Evolutionary conservation across 2,888 invertebrate genomes (phyloP), one percentile per base, ranked within the genome.

Genomic region (Cephus rjabovi): DNA sequence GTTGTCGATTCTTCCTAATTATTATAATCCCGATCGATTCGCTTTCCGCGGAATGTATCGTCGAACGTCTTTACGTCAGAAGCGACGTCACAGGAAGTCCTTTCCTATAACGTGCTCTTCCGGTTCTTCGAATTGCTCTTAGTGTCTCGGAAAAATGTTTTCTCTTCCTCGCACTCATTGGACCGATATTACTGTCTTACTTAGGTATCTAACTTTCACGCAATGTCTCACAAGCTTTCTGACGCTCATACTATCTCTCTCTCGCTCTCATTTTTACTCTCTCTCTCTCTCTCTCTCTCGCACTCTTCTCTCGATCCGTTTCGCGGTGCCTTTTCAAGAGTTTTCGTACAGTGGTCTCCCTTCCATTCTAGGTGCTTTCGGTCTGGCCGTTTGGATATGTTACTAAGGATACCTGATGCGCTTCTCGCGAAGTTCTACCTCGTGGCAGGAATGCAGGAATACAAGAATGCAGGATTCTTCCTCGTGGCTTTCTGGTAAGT

Each of bases 351-450:
- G 30, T 30, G 33, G 12, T 34, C 30, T 71, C 30, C 71, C 71
- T 31, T 71, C 71, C 34, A 15, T 30, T 15, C 74, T 35, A 30
- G 34, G 34, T 37, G 69, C 69, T 78, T 78, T 78, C 76, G 76
- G 78, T 78, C 78, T 78, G 76, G 78, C 76, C 76, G 75, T 79
- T 75, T 76, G 76, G 91, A 91, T 91, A 91, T 91, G 91, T 91
- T 90, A 88, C 86, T 89, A 87, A 88, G 88, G 90, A 89, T 90
- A 89, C 90, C 91, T 89, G 89, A 86, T 87, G 87, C 87, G 85
- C 85, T 84, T 84, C 83, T 84, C 87, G 85, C 87, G 86, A 86
- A 85, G 86, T 84, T 83, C 85, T 75, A 79, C 79, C 77, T 75
- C 56, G 56, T 56, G 56, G 56, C 56, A 56, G 56, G 56, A 56